Evolutionary conservation across 2,113 vertebrate species (phyloP).

Genomic region (Neogale vison): DNA sequence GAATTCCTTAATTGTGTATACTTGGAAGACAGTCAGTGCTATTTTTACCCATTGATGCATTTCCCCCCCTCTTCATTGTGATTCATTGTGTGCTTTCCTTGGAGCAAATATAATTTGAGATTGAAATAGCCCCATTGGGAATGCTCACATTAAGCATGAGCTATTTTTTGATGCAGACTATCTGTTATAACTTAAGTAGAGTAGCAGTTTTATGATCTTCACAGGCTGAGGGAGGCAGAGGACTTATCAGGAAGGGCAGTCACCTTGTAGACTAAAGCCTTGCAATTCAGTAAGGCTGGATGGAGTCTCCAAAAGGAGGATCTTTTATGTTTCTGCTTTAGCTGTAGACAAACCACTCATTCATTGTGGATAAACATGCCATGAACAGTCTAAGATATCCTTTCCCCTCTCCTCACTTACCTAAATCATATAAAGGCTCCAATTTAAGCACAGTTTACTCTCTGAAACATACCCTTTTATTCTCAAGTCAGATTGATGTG

Average conservation of each 20-base stretch:
- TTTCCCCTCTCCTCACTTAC: not conserved
- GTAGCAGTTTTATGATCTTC: constrained; percentile 60
- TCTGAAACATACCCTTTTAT: not conserved
- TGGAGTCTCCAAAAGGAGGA: not conserved
- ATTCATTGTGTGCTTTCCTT: constrained; percentile 66
- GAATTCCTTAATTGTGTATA: constrained; percentile 57
- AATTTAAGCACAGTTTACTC: not conserved
- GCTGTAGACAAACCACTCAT: not conserved
- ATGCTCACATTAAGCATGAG: constrained; percentile 44
- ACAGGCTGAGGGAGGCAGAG: constrained; percentile 48
- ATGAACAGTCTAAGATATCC: not conserved
- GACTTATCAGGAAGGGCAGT: not conserved
- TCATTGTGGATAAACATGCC: not conserved
- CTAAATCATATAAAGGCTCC: not conserved
- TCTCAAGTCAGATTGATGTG: not conserved
- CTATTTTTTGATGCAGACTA: constrained; percentile 66
- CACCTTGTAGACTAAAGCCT: not conserved
- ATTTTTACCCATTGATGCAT: constrained; percentile 52
- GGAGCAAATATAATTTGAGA: constrained; percentile 72
- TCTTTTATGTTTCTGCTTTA: not conserved
- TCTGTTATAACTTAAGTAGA: constrained; percentile 60
- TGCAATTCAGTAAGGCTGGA: not conserved
- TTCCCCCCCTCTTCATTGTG: constrained; percentile 14
- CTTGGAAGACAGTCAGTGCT: constrained; percentile 68
- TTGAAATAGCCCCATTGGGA: constrained; percentile 72